Evolutionary conservation across 2,797 vertebrate species (phyloP), one percentile per base, ranked within the genome.

Genomic region (Anguilla megastoma): DNA sequence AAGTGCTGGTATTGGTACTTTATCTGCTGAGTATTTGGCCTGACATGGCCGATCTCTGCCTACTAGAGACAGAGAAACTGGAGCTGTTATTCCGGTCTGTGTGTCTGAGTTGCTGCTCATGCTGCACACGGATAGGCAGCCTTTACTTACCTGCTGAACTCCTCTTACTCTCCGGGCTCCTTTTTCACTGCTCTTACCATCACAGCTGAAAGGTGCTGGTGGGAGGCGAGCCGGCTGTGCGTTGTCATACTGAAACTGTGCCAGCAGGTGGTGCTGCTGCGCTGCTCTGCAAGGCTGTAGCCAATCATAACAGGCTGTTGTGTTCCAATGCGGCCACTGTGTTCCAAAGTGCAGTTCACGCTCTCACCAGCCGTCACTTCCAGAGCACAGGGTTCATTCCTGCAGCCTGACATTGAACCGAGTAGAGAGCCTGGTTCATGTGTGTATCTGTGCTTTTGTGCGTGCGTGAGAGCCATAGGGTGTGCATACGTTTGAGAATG

Each of bases 331-430:
- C 21, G 3, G 41, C 27, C 10, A 30, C 69, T 30, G 9, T 2
- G 41, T 45, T 45, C 41, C 41, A 45, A 45, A 45, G 41, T 30
- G 41, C 18, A 21, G 0, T 21, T 80, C 41, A 45, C 41, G 24
- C 14, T 7, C 10, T 85, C 82, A 41, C 56, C 30, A 7, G 1
- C 14, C 9, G 92, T 95, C 95, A 95, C 95, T 93, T 91, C 94
- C 96, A 96, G 95, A 96, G 94, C 93, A 89, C 89, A 96, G 94
- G 94, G 94, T 95, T 95, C 96, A 96, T 96, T 94, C 93, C 95
- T 97, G 96, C 96, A 97, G 96, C 96, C 95, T 96, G 92, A 94
- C 90, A 86, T 91, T 90, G 94, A 95, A 91, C 90, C 93, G 90
- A 94, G 87, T 92, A 93, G 94, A 91, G 90, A 89, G 88, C 79